Evolutionary conservation across 2,113 vertebrate genomes (phyloP).

Genomic region (Pelusios castaneus): DNA sequence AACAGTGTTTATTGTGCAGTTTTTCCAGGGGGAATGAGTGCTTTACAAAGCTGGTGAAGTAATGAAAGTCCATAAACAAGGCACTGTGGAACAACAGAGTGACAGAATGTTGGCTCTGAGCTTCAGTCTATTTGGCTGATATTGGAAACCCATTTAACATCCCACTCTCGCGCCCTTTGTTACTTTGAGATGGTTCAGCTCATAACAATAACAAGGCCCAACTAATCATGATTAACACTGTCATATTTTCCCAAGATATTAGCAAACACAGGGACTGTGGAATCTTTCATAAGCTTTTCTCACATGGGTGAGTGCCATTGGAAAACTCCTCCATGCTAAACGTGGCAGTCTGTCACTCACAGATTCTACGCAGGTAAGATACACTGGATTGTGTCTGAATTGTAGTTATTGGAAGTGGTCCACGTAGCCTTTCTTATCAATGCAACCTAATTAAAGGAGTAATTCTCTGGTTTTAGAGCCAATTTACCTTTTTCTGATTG

Average conservation of each 20-base stretch:
- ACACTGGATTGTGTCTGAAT: neutral
- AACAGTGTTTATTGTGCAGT: conserved; percentile 31
- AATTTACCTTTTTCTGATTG: conserved; percentile 52
- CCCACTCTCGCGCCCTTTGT: conserved; percentile 63
- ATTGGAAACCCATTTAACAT: conserved; percentile 71
- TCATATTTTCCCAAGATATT: neutral
- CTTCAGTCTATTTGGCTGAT: conserved; percentile 63
- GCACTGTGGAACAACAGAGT: conserved; percentile 37
- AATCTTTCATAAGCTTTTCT: neutral
- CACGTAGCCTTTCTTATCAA: conserved; percentile 62
- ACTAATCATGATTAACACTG: neutral
- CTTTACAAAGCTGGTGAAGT: conserved; percentile 55
- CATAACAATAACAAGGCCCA: conserved; percentile 63
- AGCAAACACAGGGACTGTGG: neutral
- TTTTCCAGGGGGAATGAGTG: conserved; percentile 43
- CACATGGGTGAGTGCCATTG: neutral
- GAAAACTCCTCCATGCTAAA: neutral
- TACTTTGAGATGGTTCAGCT: conserved; percentile 66
- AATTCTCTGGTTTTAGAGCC: conserved; percentile 53
- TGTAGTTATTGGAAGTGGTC: conserved; percentile 23
- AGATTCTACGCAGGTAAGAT: neutral
- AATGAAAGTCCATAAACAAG: conserved; percentile 72
- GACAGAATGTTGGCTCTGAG: conserved; percentile 64
- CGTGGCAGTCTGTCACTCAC: neutral
- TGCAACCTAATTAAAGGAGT: conserved; percentile 70